Evolutionary conservation across 2,888 invertebrate genomes (phyloP).

Genomic region (Argyra leucocephala): DNA sequence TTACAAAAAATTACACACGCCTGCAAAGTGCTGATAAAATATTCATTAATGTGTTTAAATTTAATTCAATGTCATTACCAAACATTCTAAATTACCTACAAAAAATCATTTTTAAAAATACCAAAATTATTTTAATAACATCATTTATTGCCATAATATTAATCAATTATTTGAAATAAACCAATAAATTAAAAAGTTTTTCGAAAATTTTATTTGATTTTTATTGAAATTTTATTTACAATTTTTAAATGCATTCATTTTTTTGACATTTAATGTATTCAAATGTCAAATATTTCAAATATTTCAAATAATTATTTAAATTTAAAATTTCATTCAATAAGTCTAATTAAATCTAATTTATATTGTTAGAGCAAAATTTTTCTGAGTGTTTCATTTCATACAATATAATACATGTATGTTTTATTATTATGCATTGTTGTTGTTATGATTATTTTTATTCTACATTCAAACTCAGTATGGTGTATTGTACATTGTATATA

Average conservation of each 20-base stretch:
- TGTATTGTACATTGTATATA: too few relatives aligned
- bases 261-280: background rate
- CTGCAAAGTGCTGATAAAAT: background rate
- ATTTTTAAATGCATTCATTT: background rate
- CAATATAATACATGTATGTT: background rate
- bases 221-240: too few relatives aligned
- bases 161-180: too few relatives aligned
- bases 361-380: background rate
- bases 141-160: too few relatives aligned
- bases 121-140: background rate
- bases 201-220: too few relatives aligned
- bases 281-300: background rate
- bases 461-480: background rate
- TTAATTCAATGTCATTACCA: conserved; percentile 1
- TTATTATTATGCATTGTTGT: background rate
- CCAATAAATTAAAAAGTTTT: too few relatives aligned
- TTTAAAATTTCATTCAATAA: background rate
- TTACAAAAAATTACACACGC: background rate
- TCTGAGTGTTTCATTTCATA: conserved; percentile 3
- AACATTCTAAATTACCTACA: background rate
- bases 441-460: background rate
- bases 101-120: conserved; percentile 1
- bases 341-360: background rate
- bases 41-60: background rate
- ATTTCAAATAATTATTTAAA: background rate